A percentile compares a stretch with the other conserved stretches of the same genome.
These are phyloP conservation scores for Hyperopisus bebe DNA, from an alignment of 2,113 vertebrate species.

Conservation along the genomic window DNA sequence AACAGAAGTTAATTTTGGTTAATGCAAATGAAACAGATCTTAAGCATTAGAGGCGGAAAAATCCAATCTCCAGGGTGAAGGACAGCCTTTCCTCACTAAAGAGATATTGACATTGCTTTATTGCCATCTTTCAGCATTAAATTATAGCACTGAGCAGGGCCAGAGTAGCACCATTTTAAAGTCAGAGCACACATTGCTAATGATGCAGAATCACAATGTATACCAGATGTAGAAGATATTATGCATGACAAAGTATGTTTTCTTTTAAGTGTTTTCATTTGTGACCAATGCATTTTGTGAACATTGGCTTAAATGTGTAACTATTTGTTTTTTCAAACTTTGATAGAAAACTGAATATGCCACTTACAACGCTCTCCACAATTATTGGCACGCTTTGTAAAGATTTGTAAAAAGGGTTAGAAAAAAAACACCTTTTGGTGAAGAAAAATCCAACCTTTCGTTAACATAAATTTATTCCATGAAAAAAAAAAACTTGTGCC, in stretches of 20 bases:
- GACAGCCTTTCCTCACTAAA: background rate
- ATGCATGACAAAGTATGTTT: no score
- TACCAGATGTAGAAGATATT: no score
- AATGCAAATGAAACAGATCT: background rate
- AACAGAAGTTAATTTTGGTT: background rate
- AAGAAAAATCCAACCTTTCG: no score
- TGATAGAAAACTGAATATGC: no score
- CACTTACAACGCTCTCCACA: no score
- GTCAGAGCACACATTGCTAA: background rate
- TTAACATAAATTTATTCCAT: no score
- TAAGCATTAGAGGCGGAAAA: background rate
- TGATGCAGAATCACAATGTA: no score
- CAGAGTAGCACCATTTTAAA: background rate
- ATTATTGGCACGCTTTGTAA: no score
- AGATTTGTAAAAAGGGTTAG: no score
- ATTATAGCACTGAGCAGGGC: background rate
- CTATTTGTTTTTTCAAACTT: no score
- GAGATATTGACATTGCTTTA: constrained; percentile 7
- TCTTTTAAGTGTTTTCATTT: background rate
- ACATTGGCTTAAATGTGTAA: background rate
- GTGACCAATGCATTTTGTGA: background rate
- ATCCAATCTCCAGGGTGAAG: background rate
- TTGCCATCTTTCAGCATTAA: background rate
- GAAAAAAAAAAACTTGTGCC: no score
- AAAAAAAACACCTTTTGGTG: no score